These are phyloP conservation scores for Myotis findleyi DNA, from an alignment of 2,797 vertebrate genomes.

Conservation along the genomic window DNA sequence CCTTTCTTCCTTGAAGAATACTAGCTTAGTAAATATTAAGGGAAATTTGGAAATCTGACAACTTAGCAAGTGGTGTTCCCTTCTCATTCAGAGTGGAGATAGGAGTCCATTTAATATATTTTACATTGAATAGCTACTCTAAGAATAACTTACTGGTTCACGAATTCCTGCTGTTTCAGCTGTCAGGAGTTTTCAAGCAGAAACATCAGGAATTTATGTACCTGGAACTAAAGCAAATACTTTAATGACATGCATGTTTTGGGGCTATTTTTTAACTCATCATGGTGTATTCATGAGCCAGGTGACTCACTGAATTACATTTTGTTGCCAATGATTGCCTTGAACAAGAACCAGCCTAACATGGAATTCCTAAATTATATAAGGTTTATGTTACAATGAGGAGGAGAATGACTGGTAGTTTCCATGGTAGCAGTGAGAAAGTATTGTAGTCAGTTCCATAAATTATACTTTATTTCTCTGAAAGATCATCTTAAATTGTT, in stretches of 20 bases:
- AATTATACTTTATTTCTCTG: slow-evolving; percentile 69
- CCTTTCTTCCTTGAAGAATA: slow-evolving; percentile 14
- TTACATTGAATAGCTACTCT: not conserved
- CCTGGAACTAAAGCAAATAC: slow-evolving; percentile 63
- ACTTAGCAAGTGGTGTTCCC: not conserved
- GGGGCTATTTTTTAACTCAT: slow-evolving; percentile 49
- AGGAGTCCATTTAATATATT: slow-evolving; percentile 33
- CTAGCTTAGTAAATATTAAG: not conserved
- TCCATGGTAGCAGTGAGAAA: slow-evolving; percentile 67
- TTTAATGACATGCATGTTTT: slow-evolving; percentile 65
- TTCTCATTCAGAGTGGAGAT: slow-evolving; percentile 37
- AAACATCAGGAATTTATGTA: slow-evolving; percentile 70
- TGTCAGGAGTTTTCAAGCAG: slow-evolving; percentile 68
- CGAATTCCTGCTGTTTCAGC: slow-evolving; percentile 69
- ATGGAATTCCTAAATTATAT: slow-evolving; percentile 57
- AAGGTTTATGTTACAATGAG: not conserved
- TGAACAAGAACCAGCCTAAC: slow-evolving; percentile 62
- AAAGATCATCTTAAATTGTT: slow-evolving; percentile 62
- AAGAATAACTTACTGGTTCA: slow-evolving; percentile 65
- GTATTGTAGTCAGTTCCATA: slow-evolving; percentile 37
- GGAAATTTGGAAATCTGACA: slow-evolving; percentile 32
- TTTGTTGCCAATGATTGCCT: slow-evolving; percentile 39
- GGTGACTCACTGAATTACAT: not conserved
- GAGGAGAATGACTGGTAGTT: slow-evolving; percentile 46
- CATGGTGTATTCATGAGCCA: slow-evolving; percentile 39